Percentiles rank a stretch among this genome's conserved stretches.
These are phyloP conservation scores for Drosophila phalerata DNA, from an alignment of 2,888 invertebrate genomes.

Conservation along the genomic window DNA sequence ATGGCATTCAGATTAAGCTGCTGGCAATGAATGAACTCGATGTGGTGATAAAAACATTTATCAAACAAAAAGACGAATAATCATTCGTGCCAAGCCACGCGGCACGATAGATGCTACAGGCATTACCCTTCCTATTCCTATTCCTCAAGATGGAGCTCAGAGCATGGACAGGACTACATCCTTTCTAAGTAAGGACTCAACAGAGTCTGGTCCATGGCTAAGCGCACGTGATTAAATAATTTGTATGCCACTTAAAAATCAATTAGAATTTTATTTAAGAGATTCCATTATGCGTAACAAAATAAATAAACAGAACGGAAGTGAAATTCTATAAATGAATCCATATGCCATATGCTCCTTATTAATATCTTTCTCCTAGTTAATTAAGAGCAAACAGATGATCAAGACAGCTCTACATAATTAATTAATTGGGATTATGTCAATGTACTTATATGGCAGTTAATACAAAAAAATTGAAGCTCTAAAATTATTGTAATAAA, in stretches of 20 bases:
- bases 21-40: constrained; percentile 85
- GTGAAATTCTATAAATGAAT: constrained; percentile 4
- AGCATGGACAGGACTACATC: not conserved
- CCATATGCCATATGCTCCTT: not conserved
- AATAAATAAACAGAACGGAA: constrained; percentile 21
- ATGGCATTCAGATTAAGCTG: constrained; percentile 85
- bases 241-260: constrained; percentile 79
- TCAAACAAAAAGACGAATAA: constrained; percentile 84
- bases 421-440: not conserved
- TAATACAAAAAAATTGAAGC: not conserved
- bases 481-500: not conserved
- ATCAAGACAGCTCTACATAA: not conserved
- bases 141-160: constrained; percentile 18
- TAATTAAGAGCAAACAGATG: not conserved
- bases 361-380: not conserved
- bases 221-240: constrained; percentile 68
- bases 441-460: not conserved
- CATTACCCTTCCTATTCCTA: constrained; percentile 40
- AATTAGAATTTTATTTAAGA: constrained; percentile 62
- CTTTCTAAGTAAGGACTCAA: constrained; percentile 8
- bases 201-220: constrained; percentile 17
- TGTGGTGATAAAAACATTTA: constrained; percentile 86
- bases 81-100: constrained; percentile 72
- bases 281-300: constrained; percentile 33
- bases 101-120: constrained; percentile 42